Base-by-base conservation (phyloP, 2,797 vertebrate genomes). In the Thunnus albacares region DNA sequence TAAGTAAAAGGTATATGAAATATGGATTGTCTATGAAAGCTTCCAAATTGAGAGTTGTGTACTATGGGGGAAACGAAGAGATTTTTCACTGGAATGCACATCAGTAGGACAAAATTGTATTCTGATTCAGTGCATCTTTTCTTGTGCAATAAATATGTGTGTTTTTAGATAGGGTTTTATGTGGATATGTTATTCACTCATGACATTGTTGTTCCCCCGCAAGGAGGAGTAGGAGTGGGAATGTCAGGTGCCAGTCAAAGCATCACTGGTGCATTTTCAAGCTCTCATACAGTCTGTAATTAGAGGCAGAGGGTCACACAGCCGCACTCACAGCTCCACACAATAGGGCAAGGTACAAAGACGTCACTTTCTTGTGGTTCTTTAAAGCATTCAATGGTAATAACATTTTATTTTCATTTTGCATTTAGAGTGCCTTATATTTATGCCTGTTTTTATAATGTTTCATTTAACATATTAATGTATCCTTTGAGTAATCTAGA, bases 341-440 rank as follows among this genome's bases (percentile, higher is more conserved):
- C 86, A 82, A 89, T 93, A 94, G 92, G 90, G 91, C 90, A 93
- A 94, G 78, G 92, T 94, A 93, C 89, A 91, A 90, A 93, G 91
- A 93, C 87, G 17, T 91, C 91, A 85, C 86, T 76, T 89, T 91
- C 87, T 88, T 53, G 79, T 87, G 77, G 77, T 93, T 91, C 90
- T 89, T 83, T 71, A 67, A 87, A 79, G 79, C 69, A 64, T 91
- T 86, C 74, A 57, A 55, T 35, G 63, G 84, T 82, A 74, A 83
- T 75, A 65, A 80, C 67, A 70, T 87, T 63, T 96, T 96, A 95
- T 96, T 96, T 95, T 95, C 86, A 90, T 96, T 98, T 97, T 96
- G 95, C 97, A 98, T 99, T 98, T 99, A 99, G 97, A 99, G 98
- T 99, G 98, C 98, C 98, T 99, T 99, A 99, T 98, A 99, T 98